Percentiles rank a stretch among this genome's conserved stretches.
Evolutionary conservation across 1,140 invertebrate genomes (phyloP).

Genomic region (Sesamia nonagrioides): DNA sequence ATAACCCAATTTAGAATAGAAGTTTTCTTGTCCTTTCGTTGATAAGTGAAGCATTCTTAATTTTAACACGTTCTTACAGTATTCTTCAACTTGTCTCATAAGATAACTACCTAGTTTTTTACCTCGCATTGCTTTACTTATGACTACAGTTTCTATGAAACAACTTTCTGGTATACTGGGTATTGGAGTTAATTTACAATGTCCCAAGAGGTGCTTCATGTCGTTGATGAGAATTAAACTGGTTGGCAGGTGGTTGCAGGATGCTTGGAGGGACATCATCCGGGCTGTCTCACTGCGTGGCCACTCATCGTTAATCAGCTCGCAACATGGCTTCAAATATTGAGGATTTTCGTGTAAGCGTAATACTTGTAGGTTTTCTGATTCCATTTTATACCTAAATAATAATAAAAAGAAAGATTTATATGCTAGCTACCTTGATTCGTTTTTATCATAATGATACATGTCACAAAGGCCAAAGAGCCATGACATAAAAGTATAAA

Average conservation of each 20-base stretch:
- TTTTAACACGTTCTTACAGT: conserved; percentile 88
- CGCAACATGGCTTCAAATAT: conserved; percentile 90
- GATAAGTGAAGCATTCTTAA: conserved; percentile 91
- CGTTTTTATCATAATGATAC: neutral
- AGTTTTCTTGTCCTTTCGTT: conserved; percentile 92
- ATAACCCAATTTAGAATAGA: conserved; percentile 93
- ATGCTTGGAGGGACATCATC: conserved; percentile 90
- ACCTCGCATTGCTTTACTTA: conserved; percentile 90
- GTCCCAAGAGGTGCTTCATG: conserved; percentile 90
- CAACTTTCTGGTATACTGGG: conserved; percentile 90
- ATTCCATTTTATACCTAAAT: conserved; percentile 64
- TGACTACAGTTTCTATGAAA: conserved; percentile 93
- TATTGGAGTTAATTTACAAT: conserved; percentile 92
- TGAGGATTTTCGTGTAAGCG: conserved; percentile 91
- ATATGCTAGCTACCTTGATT: neutral
- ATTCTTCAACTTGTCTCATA: conserved; percentile 91
- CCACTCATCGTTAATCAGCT: conserved; percentile 94
- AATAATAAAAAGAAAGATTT: conserved; percentile 9
- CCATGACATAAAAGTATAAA: no score
- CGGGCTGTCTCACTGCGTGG: conserved; percentile 92
- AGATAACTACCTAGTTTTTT: conserved; percentile 92
- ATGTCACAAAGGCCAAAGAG: no score
- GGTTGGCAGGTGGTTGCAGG: conserved; percentile 91
- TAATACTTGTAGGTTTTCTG: conserved; percentile 85
- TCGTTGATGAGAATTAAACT: conserved; percentile 90